Evolutionary conservation across 2,797 vertebrate genomes (phyloP).

Genomic region (Premnoplex brunnescens): DNA sequence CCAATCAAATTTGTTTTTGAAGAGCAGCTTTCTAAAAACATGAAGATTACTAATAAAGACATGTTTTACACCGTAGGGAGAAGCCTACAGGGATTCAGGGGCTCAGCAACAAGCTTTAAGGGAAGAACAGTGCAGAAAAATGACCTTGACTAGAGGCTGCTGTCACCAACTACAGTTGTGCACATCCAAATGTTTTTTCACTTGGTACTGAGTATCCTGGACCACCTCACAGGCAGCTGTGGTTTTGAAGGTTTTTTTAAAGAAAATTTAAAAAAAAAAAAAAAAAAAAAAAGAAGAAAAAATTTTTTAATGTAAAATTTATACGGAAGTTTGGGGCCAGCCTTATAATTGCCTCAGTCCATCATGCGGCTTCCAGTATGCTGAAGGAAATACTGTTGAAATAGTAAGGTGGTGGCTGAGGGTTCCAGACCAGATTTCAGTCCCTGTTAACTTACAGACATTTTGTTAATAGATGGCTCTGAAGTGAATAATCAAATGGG

Average conservation of each 20-base stretch:
- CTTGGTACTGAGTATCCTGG: background rate
- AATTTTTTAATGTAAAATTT: background rate
- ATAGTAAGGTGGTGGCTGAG: background rate
- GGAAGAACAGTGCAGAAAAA: background rate
- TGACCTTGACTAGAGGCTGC: background rate
- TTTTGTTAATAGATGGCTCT: background rate
- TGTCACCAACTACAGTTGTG: background rate
- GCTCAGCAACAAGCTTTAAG: background rate
- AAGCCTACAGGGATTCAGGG: background rate
- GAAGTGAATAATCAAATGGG: conserved; percentile 6
- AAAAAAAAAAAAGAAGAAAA: too few species aligned
- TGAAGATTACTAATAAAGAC: background rate
- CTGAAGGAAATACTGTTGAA: background rate
- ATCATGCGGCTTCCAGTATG: background rate
- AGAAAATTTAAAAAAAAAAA: too few species aligned
- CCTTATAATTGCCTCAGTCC: background rate
- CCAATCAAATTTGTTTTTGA: background rate
- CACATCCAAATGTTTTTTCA: background rate
- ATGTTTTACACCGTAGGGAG: background rate
- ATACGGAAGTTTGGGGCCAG: background rate
- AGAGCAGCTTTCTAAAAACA: background rate
- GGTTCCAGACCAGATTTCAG: background rate
- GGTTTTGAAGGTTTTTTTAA: background rate
- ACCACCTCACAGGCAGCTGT: background rate
- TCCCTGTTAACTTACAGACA: background rate